Base-by-base conservation (phyloP, 2,797 vertebrate species). In the Gastrophryne carolinensis region DNA sequence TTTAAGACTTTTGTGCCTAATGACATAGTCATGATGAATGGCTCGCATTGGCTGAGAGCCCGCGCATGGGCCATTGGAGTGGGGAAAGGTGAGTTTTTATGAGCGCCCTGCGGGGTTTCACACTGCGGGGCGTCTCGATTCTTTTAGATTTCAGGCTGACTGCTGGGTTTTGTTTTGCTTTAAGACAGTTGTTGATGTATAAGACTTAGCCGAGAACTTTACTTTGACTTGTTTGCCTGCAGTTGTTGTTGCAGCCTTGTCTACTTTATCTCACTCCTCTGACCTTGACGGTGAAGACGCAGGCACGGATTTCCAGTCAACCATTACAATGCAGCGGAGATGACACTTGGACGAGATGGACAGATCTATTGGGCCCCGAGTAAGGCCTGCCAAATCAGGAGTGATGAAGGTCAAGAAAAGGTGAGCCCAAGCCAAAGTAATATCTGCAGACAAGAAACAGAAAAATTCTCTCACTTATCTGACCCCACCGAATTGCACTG, bases 401-500 rank as follows among this genome's bases (percentile, higher is more conserved):
- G 58, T 58, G 60, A 77, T 76, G 75, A 77, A 77, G 75, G 75
- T 77, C 75, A 71, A 11, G 21, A 30, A 57, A 71, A 71, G 67
- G 67, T 69, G 67, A 71, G 19, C n/a, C 34, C 15, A 37, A 77
- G 75, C 60, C 66, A 71, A 77, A 50, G 67, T 65, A 77, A 77
- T 77, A 77, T 77, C 71, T 77, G 67, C 67, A 64, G 75, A 70
- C 39, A 41, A 65, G 60, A 71, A 75, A 76, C 66, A 76, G 65
- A 70, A 77, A 70, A 70, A 54, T 61, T 47, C 67, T 77, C 47
- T 71, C 75, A 71, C 75, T 77, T 77, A 77, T 77, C 75, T 71
- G 75, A 60, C 63, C n/a, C 67, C 35, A 49, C 75, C 75, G 71
- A 77, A 77, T 77, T 77, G 75, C 75, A 77, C 60, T 71, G 75